Percentiles rank a stretch among this genome's conserved stretches.
Evolutionary conservation across 2,888 invertebrate species (phyloP).

Genomic region (Dryocosmus kuriphilus): DNA sequence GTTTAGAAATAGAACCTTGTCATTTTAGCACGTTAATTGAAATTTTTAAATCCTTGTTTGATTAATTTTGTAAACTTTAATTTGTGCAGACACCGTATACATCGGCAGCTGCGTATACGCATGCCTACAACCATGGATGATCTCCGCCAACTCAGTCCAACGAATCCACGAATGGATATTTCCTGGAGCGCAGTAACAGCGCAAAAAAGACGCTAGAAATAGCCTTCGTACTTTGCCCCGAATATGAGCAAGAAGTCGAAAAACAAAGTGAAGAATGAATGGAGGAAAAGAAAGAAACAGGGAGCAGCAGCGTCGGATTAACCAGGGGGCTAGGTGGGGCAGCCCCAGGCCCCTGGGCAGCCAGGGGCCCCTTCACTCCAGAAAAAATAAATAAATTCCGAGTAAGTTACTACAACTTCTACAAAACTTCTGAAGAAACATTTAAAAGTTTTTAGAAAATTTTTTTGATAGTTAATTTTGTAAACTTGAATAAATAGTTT

Average conservation of each 20-base stretch:
- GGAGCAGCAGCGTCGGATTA: too few species aligned
- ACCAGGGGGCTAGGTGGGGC: too few species aligned
- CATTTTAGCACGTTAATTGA: neutral
- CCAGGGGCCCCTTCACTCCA: too few species aligned
- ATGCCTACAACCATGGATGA: slow-evolving; percentile 95
- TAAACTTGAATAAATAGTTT: too few species aligned
- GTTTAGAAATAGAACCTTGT: neutral
- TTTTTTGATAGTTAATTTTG: too few species aligned
- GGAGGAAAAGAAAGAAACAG: slow-evolving; percentile 54
- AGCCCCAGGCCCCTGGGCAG: too few species aligned
- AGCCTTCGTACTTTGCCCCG: slow-evolving; percentile 87
- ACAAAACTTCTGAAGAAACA: too few species aligned
- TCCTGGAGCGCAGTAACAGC: slow-evolving; percentile 95
- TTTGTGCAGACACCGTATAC: slow-evolving; percentile 79
- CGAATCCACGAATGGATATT: slow-evolving; percentile 96
- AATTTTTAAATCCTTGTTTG: neutral
- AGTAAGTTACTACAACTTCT: too few species aligned
- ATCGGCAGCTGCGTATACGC: slow-evolving; percentile 86
- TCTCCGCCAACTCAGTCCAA: slow-evolving; percentile 93
- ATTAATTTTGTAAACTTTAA: too few species aligned
- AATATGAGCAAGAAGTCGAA: slow-evolving; percentile 79
- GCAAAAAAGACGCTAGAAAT: slow-evolving; percentile 92
- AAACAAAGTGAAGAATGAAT: slow-evolving; percentile 58
- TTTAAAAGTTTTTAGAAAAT: too few species aligned
- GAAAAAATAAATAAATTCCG: too few species aligned